These are phyloP conservation scores for Monopterus albus DNA, from an alignment of 2,113 vertebrate genomes.

Conservation along the genomic window DNA sequence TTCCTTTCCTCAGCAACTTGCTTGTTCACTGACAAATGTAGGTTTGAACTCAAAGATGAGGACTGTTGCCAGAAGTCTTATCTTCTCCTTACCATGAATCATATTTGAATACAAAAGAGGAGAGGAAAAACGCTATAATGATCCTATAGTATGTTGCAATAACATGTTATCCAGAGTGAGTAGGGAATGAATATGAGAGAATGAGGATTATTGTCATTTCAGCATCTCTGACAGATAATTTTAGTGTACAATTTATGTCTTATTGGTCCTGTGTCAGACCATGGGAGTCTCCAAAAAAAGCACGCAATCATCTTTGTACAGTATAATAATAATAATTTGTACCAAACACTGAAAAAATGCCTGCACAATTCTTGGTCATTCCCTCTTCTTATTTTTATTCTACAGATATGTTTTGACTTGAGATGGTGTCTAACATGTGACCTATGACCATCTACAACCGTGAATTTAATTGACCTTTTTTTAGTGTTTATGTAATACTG, in stretches of 20 bases:
- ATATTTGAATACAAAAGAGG: constrained; percentile 12
- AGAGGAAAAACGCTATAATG: constrained; percentile 15
- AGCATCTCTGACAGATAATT: too few relatives aligned
- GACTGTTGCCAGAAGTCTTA: constrained; percentile 27
- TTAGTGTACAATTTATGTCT: too few relatives aligned
- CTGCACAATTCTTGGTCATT: neutral
- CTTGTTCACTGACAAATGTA: constrained; percentile 66
- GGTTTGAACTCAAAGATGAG: constrained; percentile 39
- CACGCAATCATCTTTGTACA: too few relatives aligned
- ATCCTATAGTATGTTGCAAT: neutral
- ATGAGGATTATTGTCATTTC: neutral
- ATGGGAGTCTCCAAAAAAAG: too few relatives aligned
- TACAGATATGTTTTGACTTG: neutral
- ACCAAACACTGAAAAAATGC: too few relatives aligned
- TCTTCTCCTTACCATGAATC: constrained; percentile 24
- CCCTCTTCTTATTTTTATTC: neutral
- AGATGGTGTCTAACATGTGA: neutral
- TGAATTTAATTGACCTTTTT: too few relatives aligned
- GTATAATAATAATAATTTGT: too few relatives aligned
- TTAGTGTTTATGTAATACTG: too few relatives aligned
- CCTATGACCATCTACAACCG: too few relatives aligned
- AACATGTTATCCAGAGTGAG: neutral
- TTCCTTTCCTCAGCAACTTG: constrained; percentile 69
- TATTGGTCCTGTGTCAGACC: too few relatives aligned
- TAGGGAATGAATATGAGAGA: neutral